Base-by-base conservation (phyloP, 2,888 invertebrate genomes). In the Amblyjoppa fuscipennis region DNA sequence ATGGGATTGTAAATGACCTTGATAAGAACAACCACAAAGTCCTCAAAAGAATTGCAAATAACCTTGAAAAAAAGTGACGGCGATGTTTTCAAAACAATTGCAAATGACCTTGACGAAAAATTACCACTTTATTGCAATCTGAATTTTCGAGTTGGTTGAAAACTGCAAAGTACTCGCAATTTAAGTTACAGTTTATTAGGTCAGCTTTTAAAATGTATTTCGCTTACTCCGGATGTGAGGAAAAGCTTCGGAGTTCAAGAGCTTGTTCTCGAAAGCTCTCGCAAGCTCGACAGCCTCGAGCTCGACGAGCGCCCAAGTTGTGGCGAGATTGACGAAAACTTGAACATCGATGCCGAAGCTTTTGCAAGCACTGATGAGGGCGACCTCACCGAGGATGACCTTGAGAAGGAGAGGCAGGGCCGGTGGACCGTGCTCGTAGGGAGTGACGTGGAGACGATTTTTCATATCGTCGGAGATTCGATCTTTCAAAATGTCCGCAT, bases 221-320 rank as follows among this genome's bases (percentile, higher is more conserved):
- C 13, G 3, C 73, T 59, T 38, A 73, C 73, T 61, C 41, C n/a
- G 20, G 6, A 59, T 20, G 41, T 59, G 45, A 13, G 13, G 38
- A 59, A 5, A 41, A 59, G 1, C 28, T 74, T 31, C 74, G 3
- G 74, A 28, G 1, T 41, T 59, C 28, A 9, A 41, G 59, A 41
- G 59, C 56, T 53, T 49, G 28, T 28, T 20, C 11, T 45, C 56
- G 2, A 51, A 45, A 3, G 28, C 3, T 71, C 70, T 51, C 74
- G 77, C 11, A 31, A n/a, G 68, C 31, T 49, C 2, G 20, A 28
- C 31, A 82, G 73, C 34, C 11, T 85, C 34, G 49, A 88, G 11
- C 45, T 88, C 88, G 31, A 45, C 31, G 56, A 90, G 71, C 6
- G 83, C 84, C 83, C 84, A 87, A 16, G 80, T 69, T 20, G 85